phyloP scores from a whole-genome alignment of 2,113 vertebrate species.

The Bos taurus region DNA sequence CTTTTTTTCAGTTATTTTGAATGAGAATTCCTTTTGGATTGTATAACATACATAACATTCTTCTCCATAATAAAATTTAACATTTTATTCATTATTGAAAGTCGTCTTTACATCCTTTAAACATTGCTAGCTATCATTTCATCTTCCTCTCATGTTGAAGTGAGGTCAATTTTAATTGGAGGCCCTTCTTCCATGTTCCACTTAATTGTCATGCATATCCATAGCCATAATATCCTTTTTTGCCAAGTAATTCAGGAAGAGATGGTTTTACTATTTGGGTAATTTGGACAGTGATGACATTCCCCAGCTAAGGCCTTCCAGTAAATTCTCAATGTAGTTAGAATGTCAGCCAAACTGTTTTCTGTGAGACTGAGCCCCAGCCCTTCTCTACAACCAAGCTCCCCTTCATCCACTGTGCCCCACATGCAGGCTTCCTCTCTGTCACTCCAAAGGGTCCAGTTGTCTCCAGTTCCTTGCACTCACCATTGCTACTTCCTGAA shows the following conservation, averaged over 20 bases:
- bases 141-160: background rate
- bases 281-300: background rate
- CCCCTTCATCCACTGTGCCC: background rate
- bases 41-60: background rate
- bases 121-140: background rate
- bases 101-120: background rate
- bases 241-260: background rate
- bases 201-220: background rate
- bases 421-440: background rate
- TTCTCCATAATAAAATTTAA: conserved; percentile 13
- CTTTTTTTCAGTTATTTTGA: background rate
- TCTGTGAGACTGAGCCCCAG: background rate
- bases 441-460: background rate
- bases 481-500: background rate
- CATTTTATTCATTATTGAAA: conserved; percentile 4
- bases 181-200: background rate
- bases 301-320: background rate
- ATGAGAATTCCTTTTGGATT: background rate
- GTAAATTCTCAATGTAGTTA: background rate
- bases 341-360: background rate
- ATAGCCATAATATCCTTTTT: background rate
- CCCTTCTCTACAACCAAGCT: background rate
- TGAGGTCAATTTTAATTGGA: background rate
- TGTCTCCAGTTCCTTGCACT: background rate
- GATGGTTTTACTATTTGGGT: background rate